Percentiles rank a stretch among this genome's conserved stretches.
phyloP scores from a whole-genome alignment of 2,113 vertebrate genomes.

The Scartelaos histophorus region DNA sequence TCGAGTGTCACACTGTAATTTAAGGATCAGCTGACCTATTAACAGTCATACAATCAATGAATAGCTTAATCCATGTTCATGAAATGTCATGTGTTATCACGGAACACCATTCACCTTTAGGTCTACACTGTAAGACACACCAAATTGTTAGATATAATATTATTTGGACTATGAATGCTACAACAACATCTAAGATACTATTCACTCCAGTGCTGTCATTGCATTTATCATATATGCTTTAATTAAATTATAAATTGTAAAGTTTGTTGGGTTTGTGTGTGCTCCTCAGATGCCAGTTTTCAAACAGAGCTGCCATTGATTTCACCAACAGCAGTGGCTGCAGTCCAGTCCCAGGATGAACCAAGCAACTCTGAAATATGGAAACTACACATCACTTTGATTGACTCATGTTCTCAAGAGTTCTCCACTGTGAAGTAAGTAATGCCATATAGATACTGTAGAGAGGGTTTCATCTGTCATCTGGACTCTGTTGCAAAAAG shows the following conservation, averaged over 20 bases:
- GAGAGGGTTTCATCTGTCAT: no score
- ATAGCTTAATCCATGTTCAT: neutral
- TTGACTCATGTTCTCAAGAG: constrained; percentile 53
- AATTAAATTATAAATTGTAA: neutral
- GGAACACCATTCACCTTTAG: neutral
- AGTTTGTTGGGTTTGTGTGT: constrained; percentile 1
- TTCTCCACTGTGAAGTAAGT: constrained; percentile 10
- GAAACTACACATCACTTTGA: constrained; percentile 35
- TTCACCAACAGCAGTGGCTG: constrained; percentile 32
- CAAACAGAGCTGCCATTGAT: constrained; percentile 49
- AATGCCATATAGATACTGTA: neutral
- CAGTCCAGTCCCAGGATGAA: constrained; percentile 16
- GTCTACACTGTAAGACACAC: neutral
- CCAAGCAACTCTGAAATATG: constrained; percentile 21
- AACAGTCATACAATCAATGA: neutral
- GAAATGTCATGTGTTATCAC: neutral
- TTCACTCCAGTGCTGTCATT: neutral
- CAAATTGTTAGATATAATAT: neutral
- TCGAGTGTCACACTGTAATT: neutral
- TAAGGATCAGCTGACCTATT: neutral
- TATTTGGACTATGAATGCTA: neutral
- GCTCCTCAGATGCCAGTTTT: constrained; percentile 13
- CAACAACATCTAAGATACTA: neutral
- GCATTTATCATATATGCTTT: neutral
- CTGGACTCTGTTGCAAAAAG: no score